These are phyloP conservation scores for Anthoscopus minutus DNA, from an alignment of 2,113 vertebrate genomes.

Conservation along the genomic window DNA sequence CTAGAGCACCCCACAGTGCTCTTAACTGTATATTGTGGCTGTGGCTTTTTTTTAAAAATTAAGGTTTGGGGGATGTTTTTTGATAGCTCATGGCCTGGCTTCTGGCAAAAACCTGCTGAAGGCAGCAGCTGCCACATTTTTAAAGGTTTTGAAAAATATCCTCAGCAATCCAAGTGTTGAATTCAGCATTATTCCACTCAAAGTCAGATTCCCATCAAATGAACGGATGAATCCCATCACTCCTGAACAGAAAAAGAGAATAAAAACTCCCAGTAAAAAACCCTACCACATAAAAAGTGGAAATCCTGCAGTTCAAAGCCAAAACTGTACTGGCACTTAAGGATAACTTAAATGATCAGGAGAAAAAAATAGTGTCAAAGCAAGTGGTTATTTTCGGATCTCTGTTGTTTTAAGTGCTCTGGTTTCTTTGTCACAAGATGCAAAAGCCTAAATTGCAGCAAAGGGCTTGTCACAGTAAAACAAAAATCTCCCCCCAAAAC, in stretches of 20 bases:
- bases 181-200: background rate
- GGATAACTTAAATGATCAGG: background rate
- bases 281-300: background rate
- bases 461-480: background rate
- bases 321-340: background rate
- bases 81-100: background rate
- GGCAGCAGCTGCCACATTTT: background rate
- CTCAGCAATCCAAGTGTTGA: background rate
- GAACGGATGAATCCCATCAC: background rate
- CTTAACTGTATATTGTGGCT: background rate
- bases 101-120: background rate
- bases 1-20: background rate
- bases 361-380: background rate
- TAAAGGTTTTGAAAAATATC: background rate
- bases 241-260: background rate
- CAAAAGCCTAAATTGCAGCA: background rate
- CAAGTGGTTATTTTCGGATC: background rate
- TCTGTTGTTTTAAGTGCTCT: background rate
- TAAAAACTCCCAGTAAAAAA: background rate
- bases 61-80: rapidly evolving
- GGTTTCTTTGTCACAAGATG: background rate
- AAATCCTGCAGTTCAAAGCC: background rate
- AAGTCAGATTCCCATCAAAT: background rate
- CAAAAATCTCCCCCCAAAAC: too few species aligned
- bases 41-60: background rate